phyloP scores from a whole-genome alignment of 2,888 invertebrate species.

The Eugnorisma glareosa region DNA sequence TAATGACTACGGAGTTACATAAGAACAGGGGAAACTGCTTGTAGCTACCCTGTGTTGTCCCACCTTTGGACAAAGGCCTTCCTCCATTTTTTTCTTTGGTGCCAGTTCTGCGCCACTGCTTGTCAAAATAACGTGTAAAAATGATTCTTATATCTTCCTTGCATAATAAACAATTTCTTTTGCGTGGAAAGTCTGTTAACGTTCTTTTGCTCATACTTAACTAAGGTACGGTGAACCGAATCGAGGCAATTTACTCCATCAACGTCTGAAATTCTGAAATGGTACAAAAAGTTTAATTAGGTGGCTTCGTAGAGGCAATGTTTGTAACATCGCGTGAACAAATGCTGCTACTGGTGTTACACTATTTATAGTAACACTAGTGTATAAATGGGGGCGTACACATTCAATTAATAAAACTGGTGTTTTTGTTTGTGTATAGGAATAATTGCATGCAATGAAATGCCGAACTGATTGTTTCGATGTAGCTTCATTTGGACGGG shows the following conservation, averaged over 20 bases:
- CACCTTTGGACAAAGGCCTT: background rate
- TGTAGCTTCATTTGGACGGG: background rate
- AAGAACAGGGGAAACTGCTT: background rate
- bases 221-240: constrained; percentile 1
- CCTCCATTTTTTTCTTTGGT: background rate
- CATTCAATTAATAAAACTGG: background rate
- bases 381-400: constrained; percentile 3
- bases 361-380: constrained; percentile 6
- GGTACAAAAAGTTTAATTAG: constrained; percentile 15
- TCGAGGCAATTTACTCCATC: constrained; percentile 8
- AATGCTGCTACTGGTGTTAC: constrained; percentile 13
- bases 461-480: too few species aligned
- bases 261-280: background rate
- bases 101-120: background rate
- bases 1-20: background rate
- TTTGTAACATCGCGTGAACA: constrained; percentile 41
- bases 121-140: background rate
- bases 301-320: background rate
- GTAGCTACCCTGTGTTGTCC: background rate
- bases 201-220: background rate
- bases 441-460: background rate
- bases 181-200: background rate
- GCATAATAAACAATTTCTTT: background rate
- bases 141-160: background rate
- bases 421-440: background rate